Conservation (phyloP, 2,888 invertebrate genomes). For the Harmothoe impar region DNA sequence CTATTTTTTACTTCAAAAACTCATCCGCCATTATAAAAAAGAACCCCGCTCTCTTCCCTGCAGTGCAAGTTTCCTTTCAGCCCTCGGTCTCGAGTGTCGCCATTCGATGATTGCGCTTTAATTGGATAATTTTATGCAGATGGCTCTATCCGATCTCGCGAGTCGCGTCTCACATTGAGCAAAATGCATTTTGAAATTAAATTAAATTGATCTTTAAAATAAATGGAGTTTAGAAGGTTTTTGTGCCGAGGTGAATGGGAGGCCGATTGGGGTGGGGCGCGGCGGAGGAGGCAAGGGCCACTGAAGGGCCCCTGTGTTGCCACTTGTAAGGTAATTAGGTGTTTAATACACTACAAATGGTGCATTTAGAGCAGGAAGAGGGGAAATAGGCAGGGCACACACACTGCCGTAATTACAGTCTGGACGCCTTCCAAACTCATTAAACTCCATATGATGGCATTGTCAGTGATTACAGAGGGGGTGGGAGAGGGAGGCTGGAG, state of each 20-base stretch:
- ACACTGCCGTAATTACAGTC: background rate
- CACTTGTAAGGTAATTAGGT: slow-evolving; percentile 13
- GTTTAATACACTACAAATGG: background rate
- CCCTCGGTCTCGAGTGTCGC: background rate
- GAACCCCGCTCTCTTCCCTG: background rate
- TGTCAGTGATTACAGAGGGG: background rate
- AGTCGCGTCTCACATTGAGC: slow-evolving; percentile 6
- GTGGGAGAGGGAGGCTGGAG: background rate
- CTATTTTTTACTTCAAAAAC: slow-evolving; percentile 5
- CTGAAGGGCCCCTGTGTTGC: background rate
- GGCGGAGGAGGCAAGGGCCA: background rate
- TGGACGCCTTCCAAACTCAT: slow-evolving; percentile 37
- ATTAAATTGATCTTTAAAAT: slow-evolving; percentile 42
- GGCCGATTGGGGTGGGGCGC: background rate
- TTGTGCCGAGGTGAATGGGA: slow-evolving; percentile 20
- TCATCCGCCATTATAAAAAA: background rate
- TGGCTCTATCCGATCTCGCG: slow-evolving; percentile 9
- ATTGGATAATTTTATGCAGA: slow-evolving; percentile 40
- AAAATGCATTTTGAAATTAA: slow-evolving; percentile 45
- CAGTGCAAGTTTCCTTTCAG: slow-evolving; percentile 12
- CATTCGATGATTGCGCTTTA: background rate
- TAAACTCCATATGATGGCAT: slow-evolving; percentile 48
- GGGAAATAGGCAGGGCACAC: background rate
- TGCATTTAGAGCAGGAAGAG: slow-evolving; percentile 7
- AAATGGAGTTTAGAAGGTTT: slow-evolving; percentile 39